Percentiles rank a stretch among this genome's conserved stretches.
phyloP scores from a whole-genome alignment of 2,797 vertebrate species.

The Bradypodion ventrale region DNA sequence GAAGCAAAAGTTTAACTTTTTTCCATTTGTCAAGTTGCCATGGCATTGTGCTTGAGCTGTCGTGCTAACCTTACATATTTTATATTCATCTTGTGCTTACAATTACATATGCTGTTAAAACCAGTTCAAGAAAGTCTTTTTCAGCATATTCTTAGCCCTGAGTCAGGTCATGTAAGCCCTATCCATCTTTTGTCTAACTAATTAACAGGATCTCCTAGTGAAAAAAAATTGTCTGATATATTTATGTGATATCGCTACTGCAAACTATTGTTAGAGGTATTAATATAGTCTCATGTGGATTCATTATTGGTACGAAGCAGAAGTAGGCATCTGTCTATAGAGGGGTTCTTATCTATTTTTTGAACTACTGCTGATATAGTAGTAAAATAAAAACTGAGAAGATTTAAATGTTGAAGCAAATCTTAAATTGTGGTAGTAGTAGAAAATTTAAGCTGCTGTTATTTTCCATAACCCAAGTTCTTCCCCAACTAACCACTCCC shows the following conservation, averaged over 20 bases:
- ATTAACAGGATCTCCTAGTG: neutral
- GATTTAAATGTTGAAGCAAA: neutral
- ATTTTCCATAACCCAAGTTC: no score
- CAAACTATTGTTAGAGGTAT: neutral
- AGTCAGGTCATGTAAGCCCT: no score
- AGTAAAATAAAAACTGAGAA: neutral
- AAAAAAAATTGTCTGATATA: neutral
- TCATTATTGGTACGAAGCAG: neutral
- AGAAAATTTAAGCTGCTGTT: no score
- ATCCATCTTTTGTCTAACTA: neutral
- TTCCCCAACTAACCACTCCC: no score
- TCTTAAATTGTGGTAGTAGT: no score
- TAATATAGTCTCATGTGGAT: neutral
- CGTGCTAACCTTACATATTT: no score
- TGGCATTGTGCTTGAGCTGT: no score
- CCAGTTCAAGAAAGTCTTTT: no score
- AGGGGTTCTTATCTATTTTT: neutral
- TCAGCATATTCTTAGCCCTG: no score
- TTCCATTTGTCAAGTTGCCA: neutral
- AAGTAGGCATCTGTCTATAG: neutral
- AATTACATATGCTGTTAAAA: no score
- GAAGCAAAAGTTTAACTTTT: neutral
- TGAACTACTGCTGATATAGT: neutral
- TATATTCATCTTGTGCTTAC: no score
- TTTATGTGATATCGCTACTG: neutral